phyloP scores from a whole-genome alignment of 1,140 invertebrate species.

The Heliconius hewitsoni region DNA sequence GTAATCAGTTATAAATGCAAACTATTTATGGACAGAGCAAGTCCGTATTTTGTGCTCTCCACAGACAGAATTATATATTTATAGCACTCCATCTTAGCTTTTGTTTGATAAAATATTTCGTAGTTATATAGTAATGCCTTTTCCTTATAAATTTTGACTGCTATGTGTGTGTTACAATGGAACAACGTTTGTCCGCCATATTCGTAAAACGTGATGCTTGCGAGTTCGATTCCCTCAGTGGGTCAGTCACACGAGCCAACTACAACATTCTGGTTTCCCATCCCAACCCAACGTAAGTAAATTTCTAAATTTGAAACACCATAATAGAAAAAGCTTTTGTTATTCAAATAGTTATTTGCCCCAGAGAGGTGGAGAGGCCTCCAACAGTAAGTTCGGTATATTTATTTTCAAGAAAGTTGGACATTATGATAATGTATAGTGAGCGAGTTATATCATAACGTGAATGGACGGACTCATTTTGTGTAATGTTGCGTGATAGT shows the following conservation, averaged over 20 bases:
- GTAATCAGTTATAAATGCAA: too few relatives aligned
- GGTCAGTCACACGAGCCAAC: neutral
- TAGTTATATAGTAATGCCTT: too few relatives aligned
- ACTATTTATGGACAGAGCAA: too few relatives aligned
- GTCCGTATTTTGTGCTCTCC: too few relatives aligned
- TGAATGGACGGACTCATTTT: slow-evolving; percentile 5
- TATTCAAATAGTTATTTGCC: neutral
- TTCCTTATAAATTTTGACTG: too few relatives aligned
- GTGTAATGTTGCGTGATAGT: slow-evolving; percentile 1
- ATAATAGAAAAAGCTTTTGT: neutral
- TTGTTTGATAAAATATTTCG: too few relatives aligned
- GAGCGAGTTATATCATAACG: neutral
- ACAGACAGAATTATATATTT: too few relatives aligned
- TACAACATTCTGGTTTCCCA: neutral
- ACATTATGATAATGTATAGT: neutral
- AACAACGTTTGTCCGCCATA: too few relatives aligned
- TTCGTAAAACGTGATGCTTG: too few relatives aligned
- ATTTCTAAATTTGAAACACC: neutral
- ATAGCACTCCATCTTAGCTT: too few relatives aligned
- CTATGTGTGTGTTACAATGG: too few relatives aligned
- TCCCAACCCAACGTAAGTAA: neutral
- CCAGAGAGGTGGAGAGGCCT: neutral
- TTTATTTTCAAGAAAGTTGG: slow-evolving; percentile 1
- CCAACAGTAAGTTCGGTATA: neutral
- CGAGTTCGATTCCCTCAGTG: too few relatives aligned